Percentiles rank a stretch among this genome's conserved stretches.
Evolutionary conservation across 1,140 invertebrate genomes (phyloP).

Genomic region (Caerostris darwini): DNA sequence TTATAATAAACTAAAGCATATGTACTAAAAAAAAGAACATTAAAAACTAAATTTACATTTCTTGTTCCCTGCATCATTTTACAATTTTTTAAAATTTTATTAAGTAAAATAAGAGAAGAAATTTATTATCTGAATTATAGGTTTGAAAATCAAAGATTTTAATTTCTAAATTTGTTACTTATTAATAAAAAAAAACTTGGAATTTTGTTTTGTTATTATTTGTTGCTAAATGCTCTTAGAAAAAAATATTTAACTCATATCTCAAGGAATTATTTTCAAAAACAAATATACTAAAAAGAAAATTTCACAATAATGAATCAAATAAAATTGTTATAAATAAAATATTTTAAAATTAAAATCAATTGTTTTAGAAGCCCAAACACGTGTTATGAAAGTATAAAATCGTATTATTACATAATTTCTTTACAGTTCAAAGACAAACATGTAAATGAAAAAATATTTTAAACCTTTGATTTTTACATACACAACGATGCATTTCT

Average conservation of each 20-base stretch:
- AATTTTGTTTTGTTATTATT: too few species aligned
- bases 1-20: too few species aligned
- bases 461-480: conserved; percentile 53
- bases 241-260: neutral
- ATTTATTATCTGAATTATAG: too few species aligned
- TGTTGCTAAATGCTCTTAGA: too few species aligned
- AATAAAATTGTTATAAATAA: neutral
- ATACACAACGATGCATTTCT: conserved; percentile 14
- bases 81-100: too few species aligned
- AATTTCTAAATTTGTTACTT: too few species aligned
- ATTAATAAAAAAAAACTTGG: too few species aligned
- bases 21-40: too few species aligned
- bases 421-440: conserved; percentile 33
- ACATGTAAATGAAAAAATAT: conserved; percentile 62
- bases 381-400: neutral
- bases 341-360: neutral
- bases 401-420: neutral
- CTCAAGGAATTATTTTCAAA: neutral
- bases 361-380: neutral
- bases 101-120: too few species aligned
- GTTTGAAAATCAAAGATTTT: too few species aligned
- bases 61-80: too few species aligned
- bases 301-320: neutral
- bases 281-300: neutral
- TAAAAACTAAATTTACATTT: too few species aligned